These are phyloP conservation scores for Agonopterix alstromeriana DNA, from an alignment of 2,888 invertebrate genomes.

Conservation along the genomic window DNA sequence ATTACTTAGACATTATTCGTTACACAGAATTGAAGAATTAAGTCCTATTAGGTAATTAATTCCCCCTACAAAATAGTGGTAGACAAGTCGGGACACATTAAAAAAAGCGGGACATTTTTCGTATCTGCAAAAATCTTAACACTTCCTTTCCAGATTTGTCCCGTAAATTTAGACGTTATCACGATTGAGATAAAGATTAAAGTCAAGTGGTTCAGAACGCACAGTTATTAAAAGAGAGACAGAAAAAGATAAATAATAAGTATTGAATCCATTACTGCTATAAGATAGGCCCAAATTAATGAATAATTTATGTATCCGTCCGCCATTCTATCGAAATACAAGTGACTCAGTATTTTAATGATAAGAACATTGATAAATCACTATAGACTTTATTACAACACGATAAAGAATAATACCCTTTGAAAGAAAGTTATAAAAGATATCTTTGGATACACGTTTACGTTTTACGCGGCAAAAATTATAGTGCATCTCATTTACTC, in stretches of 20 bases:
- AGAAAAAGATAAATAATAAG: neutral
- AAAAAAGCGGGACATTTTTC: no score
- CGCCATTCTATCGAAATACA: conserved; percentile 41
- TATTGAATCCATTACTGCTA: neutral
- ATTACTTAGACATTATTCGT: no score
- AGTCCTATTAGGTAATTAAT: no score
- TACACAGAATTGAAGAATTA: no score
- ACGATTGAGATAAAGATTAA: no score
- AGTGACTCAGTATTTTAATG: conserved; percentile 20
- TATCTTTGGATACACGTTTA: conserved; percentile 36
- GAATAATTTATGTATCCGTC: conserved; percentile 36
- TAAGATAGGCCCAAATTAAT: conserved; percentile 35
- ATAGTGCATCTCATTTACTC: conserved; percentile 37
- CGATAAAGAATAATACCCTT: conserved; percentile 26
- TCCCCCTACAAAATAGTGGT: no score
- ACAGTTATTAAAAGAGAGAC: neutral
- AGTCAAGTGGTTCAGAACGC: neutral
- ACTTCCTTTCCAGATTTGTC: no score
- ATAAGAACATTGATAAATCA: conserved; percentile 5
- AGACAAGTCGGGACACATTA: no score
- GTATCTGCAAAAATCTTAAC: no score
- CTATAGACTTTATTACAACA: conserved; percentile 22
- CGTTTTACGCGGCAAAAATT: conserved; percentile 34
- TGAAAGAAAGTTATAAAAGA: conserved; percentile 31
- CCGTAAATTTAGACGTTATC: no score